Base-by-base conservation (phyloP, 2,797 vertebrate species). In the Crocodylus rhombifer region DNA sequence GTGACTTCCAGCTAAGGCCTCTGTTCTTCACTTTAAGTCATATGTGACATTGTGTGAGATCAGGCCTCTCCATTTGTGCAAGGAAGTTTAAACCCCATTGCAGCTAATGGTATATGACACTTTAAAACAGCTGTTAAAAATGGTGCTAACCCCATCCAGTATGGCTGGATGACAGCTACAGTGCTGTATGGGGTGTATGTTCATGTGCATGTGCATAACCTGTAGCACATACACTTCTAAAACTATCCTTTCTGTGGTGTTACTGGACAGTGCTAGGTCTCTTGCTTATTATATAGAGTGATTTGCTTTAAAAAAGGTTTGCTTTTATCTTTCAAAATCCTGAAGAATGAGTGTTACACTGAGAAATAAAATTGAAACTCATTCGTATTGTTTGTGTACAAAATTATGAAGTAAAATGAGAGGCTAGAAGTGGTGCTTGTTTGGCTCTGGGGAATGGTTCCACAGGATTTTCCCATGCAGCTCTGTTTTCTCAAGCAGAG, bases 71-170 rank as follows among this genome's bases (percentile, higher is more conserved):
- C 88, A 90, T 79, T 42, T 87, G n/a, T 88, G 28, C n/a, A 61
- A 62, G 75, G 73, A 77, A 63, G 65, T 65, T 75, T 91, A 90
- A 82, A 14, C 7, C 42, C 62, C 57, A 81, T 28, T 89, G 64
- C 2, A 91, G n/a, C 90, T 92, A 92, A 93, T 95, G 89, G 42
- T 74, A 6, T 16, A 78, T 80, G 80, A 94, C 82, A 89, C 51
- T 79, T 76, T 91, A 95, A 95, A 89, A 88, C 76, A 88, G 92
- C 95, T 80, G 6, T 94, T 97, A 92, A 94, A 92, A 96, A 86
- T 92, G 97, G 97, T 98, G 97, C 98, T 98, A 97, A 62, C 86
- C 71, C 87, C 95, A 86, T 92, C 62, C 36, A 90, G 92, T 95
- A 58, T 87, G 80, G 80, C 84, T 57, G 91, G 87, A 92, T 91